Percentiles rank a stretch among this genome's conserved stretches.
Conservation (phyloP, 2,113 vertebrate species). For the Ranitomeya imitator region DNA sequence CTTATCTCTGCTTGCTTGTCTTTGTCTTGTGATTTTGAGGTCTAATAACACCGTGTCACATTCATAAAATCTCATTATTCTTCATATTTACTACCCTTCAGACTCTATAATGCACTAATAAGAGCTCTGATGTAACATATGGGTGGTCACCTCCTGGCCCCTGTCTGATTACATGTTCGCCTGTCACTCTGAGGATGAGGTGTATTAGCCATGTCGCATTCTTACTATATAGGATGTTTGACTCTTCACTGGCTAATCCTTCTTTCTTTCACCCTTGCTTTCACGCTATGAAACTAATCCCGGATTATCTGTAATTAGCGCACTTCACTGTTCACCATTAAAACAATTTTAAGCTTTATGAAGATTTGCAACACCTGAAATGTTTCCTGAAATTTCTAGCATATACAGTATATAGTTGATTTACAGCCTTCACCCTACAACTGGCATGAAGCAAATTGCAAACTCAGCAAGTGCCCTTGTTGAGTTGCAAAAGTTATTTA, state of each 20-base stretch:
- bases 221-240: not conserved
- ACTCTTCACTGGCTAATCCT: constrained; percentile 31
- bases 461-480: not conserved
- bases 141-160: not conserved
- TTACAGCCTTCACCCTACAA: not conserved
- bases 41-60: constrained; percentile 5
- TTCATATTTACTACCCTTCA: constrained; percentile 27
- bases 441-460: not conserved
- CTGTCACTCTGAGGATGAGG: not conserved
- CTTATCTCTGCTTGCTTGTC: not conserved
- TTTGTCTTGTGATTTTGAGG: not conserved
- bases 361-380: constrained; percentile 36
- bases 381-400: not conserved
- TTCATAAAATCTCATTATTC: constrained; percentile 18
- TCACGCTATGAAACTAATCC: constrained; percentile 39
- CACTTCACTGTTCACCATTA: constrained; percentile 33
- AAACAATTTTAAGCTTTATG: constrained; percentile 22
- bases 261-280: constrained; percentile 41
- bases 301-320: constrained; percentile 47
- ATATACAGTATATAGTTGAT: not conserved
- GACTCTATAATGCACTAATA: not conserved
- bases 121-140: not conserved
- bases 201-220: not conserved
- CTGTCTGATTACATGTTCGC: not conserved
- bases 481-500: not conserved